These are phyloP conservation scores for Erinaceus europaeus DNA, from an alignment of 2,113 vertebrate species.

Conservation along the genomic window DNA sequence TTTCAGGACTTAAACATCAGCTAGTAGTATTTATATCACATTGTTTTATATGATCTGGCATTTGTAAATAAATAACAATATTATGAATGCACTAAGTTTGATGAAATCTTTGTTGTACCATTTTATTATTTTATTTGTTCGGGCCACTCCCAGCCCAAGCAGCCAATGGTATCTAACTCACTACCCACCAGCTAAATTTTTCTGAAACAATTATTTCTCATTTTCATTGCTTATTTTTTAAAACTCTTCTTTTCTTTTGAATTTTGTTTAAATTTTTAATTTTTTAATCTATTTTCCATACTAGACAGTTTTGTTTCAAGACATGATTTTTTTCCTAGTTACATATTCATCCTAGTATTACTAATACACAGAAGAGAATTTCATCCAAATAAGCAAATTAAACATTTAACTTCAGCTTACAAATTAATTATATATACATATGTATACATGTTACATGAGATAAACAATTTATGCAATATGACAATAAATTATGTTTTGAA, in stretches of 20 bases:
- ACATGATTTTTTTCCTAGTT: not conserved
- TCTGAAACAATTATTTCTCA: not conserved
- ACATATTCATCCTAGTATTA: not conserved
- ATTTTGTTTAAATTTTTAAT: not conserved
- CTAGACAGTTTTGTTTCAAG: not conserved
- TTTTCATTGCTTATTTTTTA: too few species aligned
- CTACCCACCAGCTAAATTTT: not conserved
- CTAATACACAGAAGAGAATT: not conserved
- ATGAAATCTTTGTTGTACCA: not conserved
- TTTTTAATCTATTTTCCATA: not conserved
- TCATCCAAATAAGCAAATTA: not conserved
- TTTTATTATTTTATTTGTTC: not conserved
- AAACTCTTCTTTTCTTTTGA: not conserved
- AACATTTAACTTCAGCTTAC: conserved; percentile 9
- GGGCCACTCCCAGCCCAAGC: not conserved
- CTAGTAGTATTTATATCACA: not conserved
- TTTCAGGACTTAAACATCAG: not conserved
- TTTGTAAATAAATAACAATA: not conserved
- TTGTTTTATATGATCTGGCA: not conserved
- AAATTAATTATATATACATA: not conserved
- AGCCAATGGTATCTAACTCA: not conserved
- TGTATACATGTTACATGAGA: too few species aligned
- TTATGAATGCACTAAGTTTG: not conserved
- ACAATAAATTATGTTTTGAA: not conserved
- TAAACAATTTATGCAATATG: not conserved